These are phyloP conservation scores for Vollenhovia emeryi DNA, from an alignment of 1,140 invertebrate species.

Conservation along the genomic window DNA sequence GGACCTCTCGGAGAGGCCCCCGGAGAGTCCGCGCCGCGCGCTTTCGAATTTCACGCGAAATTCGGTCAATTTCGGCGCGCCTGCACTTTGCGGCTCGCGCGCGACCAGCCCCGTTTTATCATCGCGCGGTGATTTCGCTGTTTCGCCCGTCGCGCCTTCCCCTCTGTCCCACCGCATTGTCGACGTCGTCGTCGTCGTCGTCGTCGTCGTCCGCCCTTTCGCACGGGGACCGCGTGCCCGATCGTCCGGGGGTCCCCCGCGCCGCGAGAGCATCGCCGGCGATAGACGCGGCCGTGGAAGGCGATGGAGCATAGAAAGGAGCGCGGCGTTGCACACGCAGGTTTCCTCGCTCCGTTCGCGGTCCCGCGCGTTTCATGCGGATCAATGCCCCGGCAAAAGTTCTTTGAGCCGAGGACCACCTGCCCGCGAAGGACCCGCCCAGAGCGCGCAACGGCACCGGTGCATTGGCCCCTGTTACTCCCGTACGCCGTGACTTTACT, in stretches of 20 bases:
- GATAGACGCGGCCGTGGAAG: conserved; percentile 30
- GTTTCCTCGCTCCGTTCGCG: conserved; percentile 60
- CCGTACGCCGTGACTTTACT: conserved; percentile 63
- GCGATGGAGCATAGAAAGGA: conserved; percentile 45
- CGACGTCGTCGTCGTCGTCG: neutral
- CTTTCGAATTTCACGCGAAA: conserved; percentile 74
- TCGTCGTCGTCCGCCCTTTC: neutral
- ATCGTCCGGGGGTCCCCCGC: conserved; percentile 13
- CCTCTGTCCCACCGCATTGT: neutral
- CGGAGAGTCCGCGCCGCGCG: conserved; percentile 41
- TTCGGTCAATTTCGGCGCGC: conserved; percentile 59
- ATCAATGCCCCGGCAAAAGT: conserved; percentile 85
- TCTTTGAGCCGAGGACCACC: conserved; percentile 84
- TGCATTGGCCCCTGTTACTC: conserved; percentile 82
- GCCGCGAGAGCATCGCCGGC: neutral
- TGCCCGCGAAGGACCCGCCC: conserved; percentile 80
- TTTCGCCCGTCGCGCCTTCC: conserved; percentile 35
- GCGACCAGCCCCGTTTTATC: conserved; percentile 28
- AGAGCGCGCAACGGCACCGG: conserved; percentile 75
- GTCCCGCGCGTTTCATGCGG: conserved; percentile 77
- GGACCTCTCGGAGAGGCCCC: conserved; percentile 21
- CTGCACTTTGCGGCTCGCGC: conserved; percentile 34
- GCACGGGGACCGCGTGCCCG: conserved; percentile 6
- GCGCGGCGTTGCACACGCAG: conserved; percentile 38
- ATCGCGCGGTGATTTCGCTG: conserved; percentile 13